Conservation (phyloP, 2,888 invertebrate genomes). For the Xestia rhomboidea region DNA sequence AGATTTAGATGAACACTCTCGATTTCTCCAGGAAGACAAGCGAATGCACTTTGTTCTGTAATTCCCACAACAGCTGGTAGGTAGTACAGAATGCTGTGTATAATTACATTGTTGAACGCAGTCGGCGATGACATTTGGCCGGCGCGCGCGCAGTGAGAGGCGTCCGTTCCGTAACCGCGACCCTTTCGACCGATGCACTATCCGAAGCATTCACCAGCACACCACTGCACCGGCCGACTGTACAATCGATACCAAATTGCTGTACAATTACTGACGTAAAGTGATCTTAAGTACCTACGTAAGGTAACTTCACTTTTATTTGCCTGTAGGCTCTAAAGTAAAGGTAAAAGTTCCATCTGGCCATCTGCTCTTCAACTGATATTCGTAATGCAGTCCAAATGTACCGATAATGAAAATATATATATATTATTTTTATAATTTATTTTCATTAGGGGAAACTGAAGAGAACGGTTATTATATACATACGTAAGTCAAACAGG, state of each 20-base stretch:
- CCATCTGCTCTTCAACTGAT: neutral
- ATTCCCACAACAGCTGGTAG: conserved; percentile 57
- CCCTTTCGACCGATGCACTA: conserved; percentile 76
- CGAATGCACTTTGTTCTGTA: conserved; percentile 42
- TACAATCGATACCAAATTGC: conserved; percentile 63
- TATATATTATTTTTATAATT: no score
- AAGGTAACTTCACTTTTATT: conserved; percentile 51
- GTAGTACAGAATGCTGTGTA: conserved; percentile 39
- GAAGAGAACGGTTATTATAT: neutral
- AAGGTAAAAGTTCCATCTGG: conserved; percentile 4
- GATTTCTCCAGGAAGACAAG: conserved; percentile 52
- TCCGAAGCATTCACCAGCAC: conserved; percentile 68
- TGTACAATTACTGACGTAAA: conserved; percentile 36
- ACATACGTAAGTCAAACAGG: neutral
- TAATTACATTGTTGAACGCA: conserved; percentile 64
- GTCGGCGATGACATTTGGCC: conserved; percentile 83
- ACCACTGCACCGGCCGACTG: conserved; percentile 37
- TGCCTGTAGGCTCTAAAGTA: conserved; percentile 10
- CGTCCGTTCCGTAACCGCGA: conserved; percentile 69
- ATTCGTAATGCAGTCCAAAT: neutral
- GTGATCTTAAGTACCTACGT: conserved; percentile 33
- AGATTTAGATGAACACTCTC: conserved; percentile 53
- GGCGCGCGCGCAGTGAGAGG: conserved; percentile 77
- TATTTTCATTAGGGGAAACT: neutral
- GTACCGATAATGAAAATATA: no score